These are phyloP conservation scores for Pollenia griseotomentosa DNA, from an alignment of 2,888 invertebrate species.

Conservation along the genomic window DNA sequence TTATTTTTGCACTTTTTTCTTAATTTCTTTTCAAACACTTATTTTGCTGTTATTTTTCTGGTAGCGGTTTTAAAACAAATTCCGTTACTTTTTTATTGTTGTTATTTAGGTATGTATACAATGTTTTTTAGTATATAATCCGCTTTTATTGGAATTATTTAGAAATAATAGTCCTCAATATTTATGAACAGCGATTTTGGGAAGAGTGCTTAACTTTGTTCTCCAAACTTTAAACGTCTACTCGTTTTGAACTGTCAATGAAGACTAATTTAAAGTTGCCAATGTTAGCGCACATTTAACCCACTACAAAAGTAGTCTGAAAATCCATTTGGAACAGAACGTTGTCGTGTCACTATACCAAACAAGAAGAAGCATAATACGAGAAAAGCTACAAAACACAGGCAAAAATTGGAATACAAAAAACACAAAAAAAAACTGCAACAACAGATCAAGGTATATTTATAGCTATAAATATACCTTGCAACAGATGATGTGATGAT, in stretches of 20 bases:
- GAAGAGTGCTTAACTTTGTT: neutral
- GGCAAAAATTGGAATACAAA: neutral
- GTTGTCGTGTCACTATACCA: conserved; percentile 34
- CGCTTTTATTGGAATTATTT: conserved; percentile 47
- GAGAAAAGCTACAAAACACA: conserved; percentile 24
- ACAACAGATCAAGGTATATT: too few species aligned
- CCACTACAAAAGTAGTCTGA: conserved; percentile 51
- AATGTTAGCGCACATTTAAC: conserved; percentile 74
- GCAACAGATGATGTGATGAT: conserved; percentile 66
- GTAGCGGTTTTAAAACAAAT: conserved; percentile 59
- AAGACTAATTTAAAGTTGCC: conserved; percentile 74
- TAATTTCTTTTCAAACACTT: conserved; percentile 14
- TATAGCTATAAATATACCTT: too few species aligned
- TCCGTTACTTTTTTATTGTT: conserved; percentile 60
- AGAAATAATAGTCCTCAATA: conserved; percentile 52
- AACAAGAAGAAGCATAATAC: conserved; percentile 8
- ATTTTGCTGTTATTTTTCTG: conserved; percentile 23
- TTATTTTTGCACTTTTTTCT: conserved; percentile 3
- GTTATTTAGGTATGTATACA: conserved; percentile 11
- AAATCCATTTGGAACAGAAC: conserved; percentile 55
- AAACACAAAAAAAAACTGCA: conserved; percentile 28
- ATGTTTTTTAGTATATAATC: conserved; percentile 14
- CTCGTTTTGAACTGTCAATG: conserved; percentile 75
- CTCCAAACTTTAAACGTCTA: conserved; percentile 58
- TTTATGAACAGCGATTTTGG: conserved; percentile 44